Conservation (phyloP, 2,113 vertebrate genomes). For the Perca flavescens region DNA sequence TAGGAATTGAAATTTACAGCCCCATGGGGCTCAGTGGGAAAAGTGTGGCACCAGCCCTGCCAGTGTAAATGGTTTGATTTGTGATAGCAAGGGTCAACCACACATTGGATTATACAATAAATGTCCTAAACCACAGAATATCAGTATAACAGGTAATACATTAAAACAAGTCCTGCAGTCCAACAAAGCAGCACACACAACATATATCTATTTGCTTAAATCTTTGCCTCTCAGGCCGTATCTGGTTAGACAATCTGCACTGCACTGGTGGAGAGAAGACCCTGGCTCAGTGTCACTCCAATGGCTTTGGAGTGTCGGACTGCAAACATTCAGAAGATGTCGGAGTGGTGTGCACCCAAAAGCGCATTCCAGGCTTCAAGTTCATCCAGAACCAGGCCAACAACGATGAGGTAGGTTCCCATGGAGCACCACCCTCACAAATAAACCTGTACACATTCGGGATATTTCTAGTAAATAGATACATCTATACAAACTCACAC, state of each 20-base stretch:
- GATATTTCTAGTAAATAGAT: background rate
- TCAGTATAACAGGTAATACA: background rate
- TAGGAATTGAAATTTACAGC: background rate
- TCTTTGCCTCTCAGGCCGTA: conserved; percentile 83
- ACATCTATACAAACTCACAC: background rate
- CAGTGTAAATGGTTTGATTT: background rate
- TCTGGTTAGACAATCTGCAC: conserved; percentile 95
- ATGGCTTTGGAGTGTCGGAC: conserved; percentile 92
- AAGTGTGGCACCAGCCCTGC: background rate
- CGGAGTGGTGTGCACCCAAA: conserved; percentile 91
- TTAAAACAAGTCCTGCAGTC: background rate
- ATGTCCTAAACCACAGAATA: background rate
- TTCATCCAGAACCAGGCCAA: conserved; percentile 86
- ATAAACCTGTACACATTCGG: background rate
- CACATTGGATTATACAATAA: background rate
- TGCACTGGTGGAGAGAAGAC: conserved; percentile 89
- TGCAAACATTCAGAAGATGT: conserved; percentile 96
- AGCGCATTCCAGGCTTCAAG: conserved; percentile 92
- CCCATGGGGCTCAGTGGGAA: background rate
- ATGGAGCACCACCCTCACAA: background rate
- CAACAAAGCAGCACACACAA: background rate
- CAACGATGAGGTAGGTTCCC: conserved; percentile 85
- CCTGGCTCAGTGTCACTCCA: conserved; percentile 89
- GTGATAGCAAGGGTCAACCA: background rate
- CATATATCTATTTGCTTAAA: background rate